Evolutionary conservation across 1,140 invertebrate genomes (phyloP), one percentile per base, ranked within the genome.

Genomic region (Musca domestica): DNA sequence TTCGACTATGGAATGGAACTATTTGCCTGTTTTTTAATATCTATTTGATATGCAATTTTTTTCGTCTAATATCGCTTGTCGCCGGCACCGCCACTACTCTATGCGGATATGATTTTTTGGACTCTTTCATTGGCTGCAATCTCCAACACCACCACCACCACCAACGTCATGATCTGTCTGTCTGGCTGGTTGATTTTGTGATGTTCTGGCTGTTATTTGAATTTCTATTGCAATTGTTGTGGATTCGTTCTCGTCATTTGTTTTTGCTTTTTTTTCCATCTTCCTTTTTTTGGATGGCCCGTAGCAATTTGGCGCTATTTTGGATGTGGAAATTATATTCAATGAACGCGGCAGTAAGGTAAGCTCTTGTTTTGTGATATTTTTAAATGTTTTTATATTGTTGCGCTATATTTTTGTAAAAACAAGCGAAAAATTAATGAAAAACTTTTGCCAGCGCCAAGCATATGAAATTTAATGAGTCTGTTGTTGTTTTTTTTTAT

Each of bases 251-350:
- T 67, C 72, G 84, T 86, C 85, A 81, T 80, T 10, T 14, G 15
- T 54, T 52, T 27, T 25, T 67, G 20, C 20, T 23, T 17, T n/a
- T n/a, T n/a, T n/a, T n/a, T n/a, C n/a, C n/a, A n/a, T n/a, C n/a
- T 41, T 22, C 6, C 56, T 47, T 25, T 47, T 25, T 49, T 49
- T 25, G 34, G 67, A 64, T 77, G 92, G 20, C 22, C 67, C 67
- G 25, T 69, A 98, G 95, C 94, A 97, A 92, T 99, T 95, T 87
- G 98, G 97, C 76, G 90, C 92, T 80, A 98, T 99, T 81, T 88
- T 98, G 82, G 96, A 99, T 86, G 96, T 98, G 83, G 97, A 99
- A 90, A 99, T 99, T 79, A 99, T 99, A 83, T 99, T 99, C 88
- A 99, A 99, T 85, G 97, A 99, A 87, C 87, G 97, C 74, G 97